phyloP scores from a whole-genome alignment of 2,797 vertebrate genomes.

The Todus mexicanus region DNA sequence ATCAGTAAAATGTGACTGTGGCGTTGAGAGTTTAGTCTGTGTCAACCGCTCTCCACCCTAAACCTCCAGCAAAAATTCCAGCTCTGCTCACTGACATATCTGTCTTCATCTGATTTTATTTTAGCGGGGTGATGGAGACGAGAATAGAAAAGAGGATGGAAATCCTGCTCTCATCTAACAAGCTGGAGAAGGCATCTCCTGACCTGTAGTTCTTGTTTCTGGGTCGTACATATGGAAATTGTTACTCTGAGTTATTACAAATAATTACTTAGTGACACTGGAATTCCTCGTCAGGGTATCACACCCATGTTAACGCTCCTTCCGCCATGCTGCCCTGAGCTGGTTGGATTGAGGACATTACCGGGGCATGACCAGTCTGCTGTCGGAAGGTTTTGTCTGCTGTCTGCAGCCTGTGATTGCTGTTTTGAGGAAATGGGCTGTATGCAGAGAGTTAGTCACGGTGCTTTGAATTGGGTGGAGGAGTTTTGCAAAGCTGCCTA shows the following conservation, averaged over 20 bases:
- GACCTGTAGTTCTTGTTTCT: constrained; percentile 30
- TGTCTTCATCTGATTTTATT: not conserved
- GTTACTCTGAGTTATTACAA: constrained; percentile 46
- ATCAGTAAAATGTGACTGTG: not conserved
- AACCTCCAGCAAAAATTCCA: not conserved
- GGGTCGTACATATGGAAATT: constrained; percentile 49
- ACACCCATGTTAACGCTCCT: constrained; percentile 9
- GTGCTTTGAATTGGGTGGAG: not conserved
- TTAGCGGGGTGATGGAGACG: not conserved
- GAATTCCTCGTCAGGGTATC: constrained; percentile 36
- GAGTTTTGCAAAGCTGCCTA: not conserved
- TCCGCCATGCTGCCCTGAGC: not conserved
- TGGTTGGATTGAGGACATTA: not conserved
- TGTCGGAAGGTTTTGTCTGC: not conserved
- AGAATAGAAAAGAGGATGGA: not conserved
- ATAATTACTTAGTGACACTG: constrained; percentile 31
- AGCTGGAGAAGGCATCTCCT: constrained; percentile 17
- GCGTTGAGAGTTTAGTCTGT: not conserved
- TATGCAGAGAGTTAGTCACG: not conserved
- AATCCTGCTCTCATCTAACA: constrained; percentile 15
- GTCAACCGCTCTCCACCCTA: not conserved
- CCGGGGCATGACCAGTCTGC: not conserved
- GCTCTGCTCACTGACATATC: not conserved
- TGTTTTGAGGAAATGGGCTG: not conserved
- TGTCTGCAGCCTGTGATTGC: not conserved